Percentiles rank a stretch among this genome's conserved stretches.
Conservation (phyloP, 1,140 invertebrate species). For the Drosophila setifemur region DNA sequence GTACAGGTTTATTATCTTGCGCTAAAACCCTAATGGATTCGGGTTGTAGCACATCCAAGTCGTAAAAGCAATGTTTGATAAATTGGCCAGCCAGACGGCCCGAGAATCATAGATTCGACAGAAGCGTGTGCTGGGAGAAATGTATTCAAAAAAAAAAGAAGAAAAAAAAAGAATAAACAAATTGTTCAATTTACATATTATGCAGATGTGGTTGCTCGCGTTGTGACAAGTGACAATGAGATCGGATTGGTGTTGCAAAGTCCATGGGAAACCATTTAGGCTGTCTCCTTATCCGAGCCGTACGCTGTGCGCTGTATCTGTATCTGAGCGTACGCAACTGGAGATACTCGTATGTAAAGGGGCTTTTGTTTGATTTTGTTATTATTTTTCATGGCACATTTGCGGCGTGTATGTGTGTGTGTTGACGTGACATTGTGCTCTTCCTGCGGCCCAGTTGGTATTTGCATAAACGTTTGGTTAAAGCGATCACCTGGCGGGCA, state of each 20-base stretch:
- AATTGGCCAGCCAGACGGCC: conserved; percentile 33
- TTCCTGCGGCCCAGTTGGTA: conserved; percentile 63
- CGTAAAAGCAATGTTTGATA: conserved; percentile 57
- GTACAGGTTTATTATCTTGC: conserved; percentile 39
- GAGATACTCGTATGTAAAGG: conserved; percentile 25
- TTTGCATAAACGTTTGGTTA: conserved; percentile 72
- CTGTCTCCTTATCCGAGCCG: conserved; percentile 6
- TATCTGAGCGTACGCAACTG: background rate
- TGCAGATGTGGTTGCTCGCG: conserved; percentile 22
- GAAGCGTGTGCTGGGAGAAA: conserved; percentile 31
- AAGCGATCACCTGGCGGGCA: conserved; percentile 33
- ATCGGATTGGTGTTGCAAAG: conserved; percentile 22
- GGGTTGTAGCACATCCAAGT: conserved; percentile 45
- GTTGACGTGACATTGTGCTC: conserved; percentile 70
- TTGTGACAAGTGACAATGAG: conserved; percentile 27
- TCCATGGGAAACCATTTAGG: conserved; percentile 30
- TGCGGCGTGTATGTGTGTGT: conserved; percentile 22
- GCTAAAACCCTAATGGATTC: conserved; percentile 58
- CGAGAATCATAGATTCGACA: conserved; percentile 26
- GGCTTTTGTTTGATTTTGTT: conserved; percentile 55
- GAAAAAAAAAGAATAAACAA: conserved; percentile 19
- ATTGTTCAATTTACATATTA: conserved; percentile 30
- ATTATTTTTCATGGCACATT: conserved; percentile 51
- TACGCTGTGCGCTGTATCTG: background rate
- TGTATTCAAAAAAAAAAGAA: conserved; percentile 5